Conservation (phyloP, 2,888 invertebrate genomes). For the Erebia aethiops region DNA sequence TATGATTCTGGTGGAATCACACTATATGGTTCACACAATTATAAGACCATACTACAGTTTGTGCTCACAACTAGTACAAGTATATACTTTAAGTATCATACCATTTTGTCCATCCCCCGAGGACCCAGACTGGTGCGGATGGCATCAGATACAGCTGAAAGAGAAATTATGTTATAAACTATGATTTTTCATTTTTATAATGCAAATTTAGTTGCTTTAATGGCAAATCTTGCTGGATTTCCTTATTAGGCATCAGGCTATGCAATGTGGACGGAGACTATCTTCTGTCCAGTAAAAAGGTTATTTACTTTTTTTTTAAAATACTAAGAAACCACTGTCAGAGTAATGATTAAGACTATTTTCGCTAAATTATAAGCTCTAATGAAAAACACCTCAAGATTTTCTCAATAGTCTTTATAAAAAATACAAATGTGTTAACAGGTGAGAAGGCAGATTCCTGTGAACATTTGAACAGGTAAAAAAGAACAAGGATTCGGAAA, state of each 20-base stretch:
- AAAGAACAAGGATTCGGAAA: background rate
- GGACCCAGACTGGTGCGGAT: slow-evolving; percentile 99
- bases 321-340: background rate
- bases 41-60: too few species aligned
- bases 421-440: background rate
- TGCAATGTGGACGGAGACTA: too few species aligned
- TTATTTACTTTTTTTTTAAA: background rate
- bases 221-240: too few species aligned
- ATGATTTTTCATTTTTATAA: too few species aligned
- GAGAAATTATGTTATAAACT: slow-evolving; percentile 19
- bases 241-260: too few species aligned
- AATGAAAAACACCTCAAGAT: background rate
- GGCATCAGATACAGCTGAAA: slow-evolving; percentile 97
- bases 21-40: too few species aligned
- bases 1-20: too few species aligned
- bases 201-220: too few species aligned
- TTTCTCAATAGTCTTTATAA: background rate
- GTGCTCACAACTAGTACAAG: too few species aligned
- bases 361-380: background rate
- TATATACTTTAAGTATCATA: slow-evolving; percentile 57
- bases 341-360: background rate
- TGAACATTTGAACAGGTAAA: background rate
- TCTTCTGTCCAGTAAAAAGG: background rate
- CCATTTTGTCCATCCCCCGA: slow-evolving; percentile 99
- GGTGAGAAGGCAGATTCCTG: background rate